Evolutionary conservation across 2,797 vertebrate species (phyloP).

Genomic region (Acanthurus lineatus): DNA sequence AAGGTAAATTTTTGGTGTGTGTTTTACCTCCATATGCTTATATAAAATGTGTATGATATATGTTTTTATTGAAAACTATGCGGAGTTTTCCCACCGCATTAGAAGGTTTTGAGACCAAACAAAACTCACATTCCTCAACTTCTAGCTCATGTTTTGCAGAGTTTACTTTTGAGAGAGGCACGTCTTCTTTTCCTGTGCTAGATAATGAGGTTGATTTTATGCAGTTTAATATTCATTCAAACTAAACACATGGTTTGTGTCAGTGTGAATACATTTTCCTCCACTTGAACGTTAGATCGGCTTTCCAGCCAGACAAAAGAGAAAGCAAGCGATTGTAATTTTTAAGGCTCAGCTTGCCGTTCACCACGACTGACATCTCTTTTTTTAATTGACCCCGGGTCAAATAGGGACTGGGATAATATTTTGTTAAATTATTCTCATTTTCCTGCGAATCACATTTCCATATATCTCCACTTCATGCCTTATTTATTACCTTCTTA

Average conservation of each 20-base stretch:
- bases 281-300: slow-evolving; percentile 65
- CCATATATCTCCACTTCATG: slow-evolving; percentile 85
- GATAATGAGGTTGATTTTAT: slow-evolving; percentile 77
- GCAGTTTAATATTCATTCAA: slow-evolving; percentile 76
- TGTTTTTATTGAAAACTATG: slow-evolving; percentile 56
- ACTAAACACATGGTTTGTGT: slow-evolving; percentile 73
- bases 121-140: slow-evolving; percentile 63
- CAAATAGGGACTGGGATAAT: slow-evolving; percentile 85
- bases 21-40: slow-evolving; percentile 34
- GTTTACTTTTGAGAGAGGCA: slow-evolving; percentile 53
- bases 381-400: slow-evolving; percentile 86
- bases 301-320: slow-evolving; percentile 69
- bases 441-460: slow-evolving; percentile 84
- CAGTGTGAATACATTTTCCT: slow-evolving; percentile 64
- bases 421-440: slow-evolving; percentile 88
- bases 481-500: slow-evolving; percentile 86
- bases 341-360: slow-evolving; percentile 53
- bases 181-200: slow-evolving; percentile 40
- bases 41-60: slow-evolving; percentile 15
- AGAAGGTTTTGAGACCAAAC: slow-evolving; percentile 63
- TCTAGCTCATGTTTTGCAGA: slow-evolving; percentile 16
- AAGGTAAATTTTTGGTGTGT: slow-evolving; percentile 19
- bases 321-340: slow-evolving; percentile 68
- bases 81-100: slow-evolving; percentile 16
- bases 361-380: slow-evolving; percentile 76